Percentiles rank a stretch among this genome's conserved stretches.
These are phyloP conservation scores for Potamarius usumacintae DNA, from an alignment of 2,113 vertebrate species.

Conservation along the genomic window DNA sequence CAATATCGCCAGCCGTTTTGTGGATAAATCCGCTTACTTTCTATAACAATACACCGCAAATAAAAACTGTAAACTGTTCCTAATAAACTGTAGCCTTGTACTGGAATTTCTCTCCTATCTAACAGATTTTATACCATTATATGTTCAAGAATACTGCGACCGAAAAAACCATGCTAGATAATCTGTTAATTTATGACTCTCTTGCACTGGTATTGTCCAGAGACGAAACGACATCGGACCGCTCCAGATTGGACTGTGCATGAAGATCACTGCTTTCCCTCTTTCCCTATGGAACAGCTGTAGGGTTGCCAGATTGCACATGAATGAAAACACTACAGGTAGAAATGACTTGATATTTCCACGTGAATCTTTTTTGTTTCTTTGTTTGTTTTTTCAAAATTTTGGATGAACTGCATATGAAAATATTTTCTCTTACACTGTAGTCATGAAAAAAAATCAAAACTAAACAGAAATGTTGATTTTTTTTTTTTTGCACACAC, in stretches of 20 bases:
- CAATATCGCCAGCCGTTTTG: background rate
- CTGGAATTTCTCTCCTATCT: background rate
- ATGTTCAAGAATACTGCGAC: background rate
- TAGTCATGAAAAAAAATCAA: background rate
- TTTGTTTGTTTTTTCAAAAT: background rate
- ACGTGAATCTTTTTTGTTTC: background rate
- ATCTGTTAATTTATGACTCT: background rate
- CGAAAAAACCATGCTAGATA: background rate
- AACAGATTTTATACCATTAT: background rate
- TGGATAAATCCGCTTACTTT: conserved; percentile 10
- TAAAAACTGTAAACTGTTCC: background rate
- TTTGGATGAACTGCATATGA: background rate
- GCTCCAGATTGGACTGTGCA: conserved; percentile 36
- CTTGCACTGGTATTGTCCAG: background rate
- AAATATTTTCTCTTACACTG: background rate
- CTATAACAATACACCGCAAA: conserved; percentile 29
- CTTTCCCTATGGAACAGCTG: conserved; percentile 57
- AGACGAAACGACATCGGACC: background rate
- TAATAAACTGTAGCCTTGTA: conserved; percentile 1
- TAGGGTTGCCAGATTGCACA: conserved; percentile 42
- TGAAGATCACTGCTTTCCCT: conserved; percentile 44
- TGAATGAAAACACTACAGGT: background rate
- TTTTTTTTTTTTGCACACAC: background rate
- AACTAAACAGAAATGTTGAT: background rate
- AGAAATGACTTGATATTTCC: background rate